Conservation (phyloP, 2,888 invertebrate genomes). For the Cantharis nigra region DNA sequence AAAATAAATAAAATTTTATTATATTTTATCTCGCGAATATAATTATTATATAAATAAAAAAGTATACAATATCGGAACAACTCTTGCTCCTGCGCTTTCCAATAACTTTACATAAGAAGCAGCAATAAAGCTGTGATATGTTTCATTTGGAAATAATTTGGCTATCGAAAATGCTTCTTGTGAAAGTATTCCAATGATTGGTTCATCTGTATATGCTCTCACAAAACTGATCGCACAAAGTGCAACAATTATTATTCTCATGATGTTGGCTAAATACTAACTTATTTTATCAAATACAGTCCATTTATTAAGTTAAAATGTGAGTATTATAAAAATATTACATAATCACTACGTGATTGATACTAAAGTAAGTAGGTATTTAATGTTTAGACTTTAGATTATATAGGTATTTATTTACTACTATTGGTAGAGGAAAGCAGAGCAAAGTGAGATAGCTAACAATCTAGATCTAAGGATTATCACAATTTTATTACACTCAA, state of each 20-base stretch:
- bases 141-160: conserved; percentile 58
- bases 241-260: conserved; percentile 5
- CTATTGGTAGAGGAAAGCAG: no score
- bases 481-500: no score
- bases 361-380: neutral
- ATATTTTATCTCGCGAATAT: neutral
- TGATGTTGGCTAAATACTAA: neutral
- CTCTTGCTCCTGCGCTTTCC: conserved; percentile 86
- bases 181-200: conserved; percentile 72
- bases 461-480: no score
- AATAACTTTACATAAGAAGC: conserved; percentile 88
- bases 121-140: conserved; percentile 74
- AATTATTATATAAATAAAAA: neutral
- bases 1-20: conserved; percentile 45
- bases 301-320: neutral
- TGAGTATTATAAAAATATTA: neutral
- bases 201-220: conserved; percentile 55
- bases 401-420: no score
- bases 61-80: conserved; percentile 78
- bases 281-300: neutral
- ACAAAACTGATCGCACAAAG: neutral
- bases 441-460: no score
- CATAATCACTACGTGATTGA: neutral
- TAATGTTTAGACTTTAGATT: no score
- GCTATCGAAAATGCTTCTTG: conserved; percentile 67